A percentile compares a stretch with the other conserved stretches of the same genome.
Conservation (phyloP, 2,888 invertebrate genomes). For the Drosophila fungiperda region DNA sequence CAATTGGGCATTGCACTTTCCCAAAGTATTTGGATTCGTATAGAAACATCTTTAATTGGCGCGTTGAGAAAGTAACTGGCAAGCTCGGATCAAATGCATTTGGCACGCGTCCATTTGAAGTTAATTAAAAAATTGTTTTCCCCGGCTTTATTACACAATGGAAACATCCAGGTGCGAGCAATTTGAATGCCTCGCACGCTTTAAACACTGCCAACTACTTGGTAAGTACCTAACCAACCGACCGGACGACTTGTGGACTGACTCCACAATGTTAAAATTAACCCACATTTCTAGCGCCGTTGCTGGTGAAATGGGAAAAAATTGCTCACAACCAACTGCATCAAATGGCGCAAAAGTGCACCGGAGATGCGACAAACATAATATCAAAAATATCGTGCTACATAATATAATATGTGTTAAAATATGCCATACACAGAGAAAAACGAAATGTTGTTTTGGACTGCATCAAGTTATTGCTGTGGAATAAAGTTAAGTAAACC, state of each 20-base stretch:
- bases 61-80: slow-evolving; percentile 60
- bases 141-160: slow-evolving; percentile 51
- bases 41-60: neutral
- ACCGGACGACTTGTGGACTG: slow-evolving; percentile 58
- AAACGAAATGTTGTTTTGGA: slow-evolving; percentile 35
- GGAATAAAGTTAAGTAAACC: slow-evolving; percentile 61
- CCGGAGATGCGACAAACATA: slow-evolving; percentile 12
- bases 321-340: slow-evolving; percentile 42
- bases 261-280: slow-evolving; percentile 40
- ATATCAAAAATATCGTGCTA: slow-evolving; percentile 50
- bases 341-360: slow-evolving; percentile 35
- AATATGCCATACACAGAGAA: slow-evolving; percentile 22
- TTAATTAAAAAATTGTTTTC: slow-evolving; percentile 66
- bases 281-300: slow-evolving; percentile 49
- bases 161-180: slow-evolving; percentile 51
- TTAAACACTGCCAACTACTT: slow-evolving; percentile 8
- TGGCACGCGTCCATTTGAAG: slow-evolving; percentile 65
- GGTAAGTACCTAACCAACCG: slow-evolving; percentile 17
- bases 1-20: slow-evolving; percentile 39
- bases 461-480: slow-evolving; percentile 35
- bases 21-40: slow-evolving; percentile 9
- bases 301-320: slow-evolving; percentile 50
- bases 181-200: slow-evolving; percentile 79
- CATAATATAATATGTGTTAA: slow-evolving; percentile 62
- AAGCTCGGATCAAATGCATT: slow-evolving; percentile 11